Evolutionary conservation across 2,888 invertebrate species (phyloP).

Genomic region (Mythimna pallens): DNA sequence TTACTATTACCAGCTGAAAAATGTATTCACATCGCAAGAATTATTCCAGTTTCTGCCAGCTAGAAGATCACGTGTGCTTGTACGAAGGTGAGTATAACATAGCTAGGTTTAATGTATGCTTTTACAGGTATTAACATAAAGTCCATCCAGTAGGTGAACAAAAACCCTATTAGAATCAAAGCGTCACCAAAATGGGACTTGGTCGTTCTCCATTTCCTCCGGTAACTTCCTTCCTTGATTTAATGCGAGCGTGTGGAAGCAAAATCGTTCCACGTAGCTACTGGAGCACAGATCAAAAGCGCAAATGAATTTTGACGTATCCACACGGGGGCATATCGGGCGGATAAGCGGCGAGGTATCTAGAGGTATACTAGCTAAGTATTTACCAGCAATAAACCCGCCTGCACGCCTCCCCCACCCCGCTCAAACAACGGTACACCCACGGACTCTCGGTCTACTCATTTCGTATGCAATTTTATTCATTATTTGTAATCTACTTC

Average conservation of each 20-base stretch:
- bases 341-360: constrained; percentile 67
- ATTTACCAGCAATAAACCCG: constrained; percentile 85
- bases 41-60: background rate
- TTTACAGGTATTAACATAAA: constrained; percentile 15
- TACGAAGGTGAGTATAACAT: background rate
- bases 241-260: constrained; percentile 40
- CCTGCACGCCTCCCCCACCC: constrained; percentile 71
- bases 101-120: background rate
- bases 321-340: constrained; percentile 70
- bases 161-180: constrained; percentile 29
- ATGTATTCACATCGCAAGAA: background rate
- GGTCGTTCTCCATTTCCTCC: constrained; percentile 35
- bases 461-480: constrained; percentile 91
- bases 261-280: constrained; percentile 42
- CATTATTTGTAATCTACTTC: constrained; percentile 91
- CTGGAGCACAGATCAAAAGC: constrained; percentile 71
- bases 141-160: constrained; percentile 1
- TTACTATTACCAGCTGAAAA: background rate
- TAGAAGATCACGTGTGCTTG: too few relatives aligned
- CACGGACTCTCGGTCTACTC: constrained; percentile 86
- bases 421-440: constrained; percentile 85
- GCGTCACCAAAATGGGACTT: constrained; percentile 24
- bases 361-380: constrained; percentile 70
- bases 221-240: constrained; percentile 46
- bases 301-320: constrained; percentile 71